Evolutionary conservation across 1,140 invertebrate genomes (phyloP).

Genomic region (Drosophila triauraria): DNA sequence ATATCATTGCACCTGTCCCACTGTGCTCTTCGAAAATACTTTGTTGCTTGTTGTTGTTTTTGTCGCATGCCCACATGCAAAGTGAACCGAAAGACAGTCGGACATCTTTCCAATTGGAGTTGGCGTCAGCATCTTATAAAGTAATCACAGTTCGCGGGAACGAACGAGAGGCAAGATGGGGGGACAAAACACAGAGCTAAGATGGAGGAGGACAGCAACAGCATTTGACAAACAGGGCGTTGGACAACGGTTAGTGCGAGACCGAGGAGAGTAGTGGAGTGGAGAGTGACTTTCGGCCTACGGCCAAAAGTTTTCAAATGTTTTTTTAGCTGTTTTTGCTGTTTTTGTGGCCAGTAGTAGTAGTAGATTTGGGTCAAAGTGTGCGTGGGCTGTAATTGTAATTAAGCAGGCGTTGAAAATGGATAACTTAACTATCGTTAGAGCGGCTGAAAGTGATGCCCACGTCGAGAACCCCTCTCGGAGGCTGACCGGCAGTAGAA

Average conservation of each 20-base stretch:
- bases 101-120: conserved; percentile 52
- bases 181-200: background rate
- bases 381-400: conserved; percentile 79
- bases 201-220: conserved; percentile 13
- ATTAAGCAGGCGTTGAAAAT: conserved; percentile 61
- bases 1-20: conserved; percentile 24
- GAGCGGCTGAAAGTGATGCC: conserved; percentile 51
- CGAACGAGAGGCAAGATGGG: background rate
- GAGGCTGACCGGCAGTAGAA: conserved; percentile 17
- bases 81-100: conserved; percentile 54
- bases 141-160: conserved; percentile 49
- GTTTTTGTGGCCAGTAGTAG: conserved; percentile 24
- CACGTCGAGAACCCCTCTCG: conserved; percentile 42
- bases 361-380: conserved; percentile 74
- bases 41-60: conserved; percentile 36
- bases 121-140: conserved; percentile 73
- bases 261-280: background rate
- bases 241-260: conserved; percentile 36
- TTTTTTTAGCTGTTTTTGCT: conserved; percentile 39
- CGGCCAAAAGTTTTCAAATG: conserved; percentile 41
- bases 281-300: conserved; percentile 52
- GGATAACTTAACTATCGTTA: conserved; percentile 27
- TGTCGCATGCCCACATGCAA: conserved; percentile 76
- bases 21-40: conserved; percentile 37
- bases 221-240: conserved; percentile 59